Percentiles rank a stretch among this genome's conserved stretches.
phyloP scores from a whole-genome alignment of 2,113 vertebrate genomes.

The Dromaius novaehollandiae region DNA sequence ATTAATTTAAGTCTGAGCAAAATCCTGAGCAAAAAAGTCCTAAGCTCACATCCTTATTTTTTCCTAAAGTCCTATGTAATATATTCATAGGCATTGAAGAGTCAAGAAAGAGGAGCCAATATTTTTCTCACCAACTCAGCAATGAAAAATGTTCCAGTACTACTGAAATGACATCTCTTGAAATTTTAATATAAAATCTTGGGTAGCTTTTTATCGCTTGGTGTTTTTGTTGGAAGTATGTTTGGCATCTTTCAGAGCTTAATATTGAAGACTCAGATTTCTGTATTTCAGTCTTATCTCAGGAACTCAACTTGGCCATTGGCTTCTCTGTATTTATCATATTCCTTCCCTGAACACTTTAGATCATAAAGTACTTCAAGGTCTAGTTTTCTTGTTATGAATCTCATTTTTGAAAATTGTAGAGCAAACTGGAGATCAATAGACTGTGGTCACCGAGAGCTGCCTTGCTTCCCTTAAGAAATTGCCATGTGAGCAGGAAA shows the following conservation, averaged over 20 bases:
- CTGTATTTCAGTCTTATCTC: not conserved
- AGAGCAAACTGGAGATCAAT: not conserved
- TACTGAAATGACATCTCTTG: constrained; percentile 41
- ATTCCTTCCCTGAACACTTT: constrained; percentile 7
- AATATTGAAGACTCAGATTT: constrained; percentile 27
- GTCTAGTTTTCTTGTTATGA: constrained; percentile 15
- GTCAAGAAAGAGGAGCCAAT: not conserved
- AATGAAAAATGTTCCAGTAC: constrained; percentile 39
- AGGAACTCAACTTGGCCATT: not conserved
- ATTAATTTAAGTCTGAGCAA: not conserved
- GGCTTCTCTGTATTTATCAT: constrained; percentile 19
- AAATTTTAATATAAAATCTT: constrained; percentile 56
- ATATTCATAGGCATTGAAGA: not conserved
- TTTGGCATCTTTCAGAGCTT: constrained; percentile 30
- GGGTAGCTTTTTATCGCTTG: constrained; percentile 40
- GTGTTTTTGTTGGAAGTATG: constrained; percentile 6
- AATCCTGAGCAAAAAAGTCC: not conserved
- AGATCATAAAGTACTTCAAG: not conserved
- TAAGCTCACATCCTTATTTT: not conserved
- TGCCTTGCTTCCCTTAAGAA: not conserved
- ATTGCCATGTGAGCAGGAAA: not conserved
- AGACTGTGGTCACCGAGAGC: not conserved
- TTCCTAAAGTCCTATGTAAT: not conserved
- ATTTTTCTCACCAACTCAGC: constrained; percentile 8
- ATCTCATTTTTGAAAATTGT: not conserved